Evolutionary conservation across 2,113 vertebrate species (phyloP).

Genomic region (Stegostoma tigrinum): DNA sequence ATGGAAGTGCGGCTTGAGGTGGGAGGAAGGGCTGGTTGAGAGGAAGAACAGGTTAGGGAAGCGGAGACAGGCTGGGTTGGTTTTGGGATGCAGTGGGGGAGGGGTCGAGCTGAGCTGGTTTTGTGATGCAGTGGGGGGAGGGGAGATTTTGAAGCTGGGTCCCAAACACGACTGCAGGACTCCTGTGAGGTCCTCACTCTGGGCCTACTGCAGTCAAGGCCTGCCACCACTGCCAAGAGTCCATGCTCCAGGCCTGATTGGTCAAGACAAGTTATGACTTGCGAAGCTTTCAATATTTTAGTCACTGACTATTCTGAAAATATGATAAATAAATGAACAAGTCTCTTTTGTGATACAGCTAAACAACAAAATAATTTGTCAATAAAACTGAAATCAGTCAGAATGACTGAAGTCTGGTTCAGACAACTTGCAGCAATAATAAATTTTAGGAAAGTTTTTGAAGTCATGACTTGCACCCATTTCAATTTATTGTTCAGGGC

Average conservation of each 20-base stretch:
- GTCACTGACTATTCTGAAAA: not conserved
- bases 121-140: no score
- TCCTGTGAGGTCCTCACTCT: no score
- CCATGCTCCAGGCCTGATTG: not conserved
- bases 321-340: not conserved
- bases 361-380: not conserved
- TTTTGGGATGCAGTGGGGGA: no score
- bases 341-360: not conserved
- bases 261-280: not conserved
- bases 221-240: no score
- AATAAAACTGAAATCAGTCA: not conserved
- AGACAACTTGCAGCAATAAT: not conserved
- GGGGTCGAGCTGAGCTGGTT: no score
- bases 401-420: not conserved
- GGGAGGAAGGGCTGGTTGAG: no score
- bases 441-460: not conserved
- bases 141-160: no score
- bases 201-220: no score
- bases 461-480: not conserved
- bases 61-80: no score
- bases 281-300: not conserved
- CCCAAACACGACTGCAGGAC: no score
- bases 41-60: no score
- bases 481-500: not conserved
- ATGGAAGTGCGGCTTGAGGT: no score